Evolutionary conservation across 2,797 vertebrate species (phyloP).

Genomic region (Neostethus bicornis): DNA sequence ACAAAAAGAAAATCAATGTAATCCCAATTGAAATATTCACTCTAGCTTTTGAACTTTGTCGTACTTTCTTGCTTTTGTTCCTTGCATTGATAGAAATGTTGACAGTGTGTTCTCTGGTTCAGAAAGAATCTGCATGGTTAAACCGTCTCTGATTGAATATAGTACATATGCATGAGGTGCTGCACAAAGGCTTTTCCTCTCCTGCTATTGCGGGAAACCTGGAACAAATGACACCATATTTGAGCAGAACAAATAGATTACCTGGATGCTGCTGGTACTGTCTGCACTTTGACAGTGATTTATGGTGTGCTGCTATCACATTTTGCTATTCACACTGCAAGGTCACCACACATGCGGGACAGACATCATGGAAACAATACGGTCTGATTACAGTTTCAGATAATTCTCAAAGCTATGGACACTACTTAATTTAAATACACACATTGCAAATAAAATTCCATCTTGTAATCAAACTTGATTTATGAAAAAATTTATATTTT

Average conservation of each 20-base stretch:
- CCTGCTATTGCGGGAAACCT: slow-evolving; percentile 66
- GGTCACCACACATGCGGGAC: slow-evolving; percentile 61
- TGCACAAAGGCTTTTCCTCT: slow-evolving; percentile 32
- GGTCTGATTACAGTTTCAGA: slow-evolving; percentile 12
- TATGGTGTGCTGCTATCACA: slow-evolving; percentile 68
- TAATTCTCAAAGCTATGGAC: slow-evolving; percentile 12
- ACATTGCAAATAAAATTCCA: neutral
- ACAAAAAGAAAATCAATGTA: neutral
- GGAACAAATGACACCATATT: slow-evolving; percentile 72
- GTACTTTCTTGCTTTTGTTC: neutral
- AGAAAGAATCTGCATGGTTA: neutral
- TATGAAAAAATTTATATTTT: neutral
- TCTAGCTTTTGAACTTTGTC: neutral
- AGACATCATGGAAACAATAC: slow-evolving; percentile 28
- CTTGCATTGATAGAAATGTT: neutral
- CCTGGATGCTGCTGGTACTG: slow-evolving; percentile 62
- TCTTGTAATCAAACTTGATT: slow-evolving; percentile 6
- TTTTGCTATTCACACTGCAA: slow-evolving; percentile 67
- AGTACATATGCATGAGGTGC: slow-evolving; percentile 40
- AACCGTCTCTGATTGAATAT: slow-evolving; percentile 10
- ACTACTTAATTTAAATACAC: neutral
- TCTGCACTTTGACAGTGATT: slow-evolving; percentile 77
- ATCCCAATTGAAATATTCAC: neutral
- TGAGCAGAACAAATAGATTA: slow-evolving; percentile 78
- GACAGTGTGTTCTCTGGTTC: slow-evolving; percentile 4